A percentile compares a stretch with the other conserved stretches of the same genome.
phyloP scores from a whole-genome alignment of 2,888 invertebrate genomes.

The Nephrotoma guestfalica region DNA sequence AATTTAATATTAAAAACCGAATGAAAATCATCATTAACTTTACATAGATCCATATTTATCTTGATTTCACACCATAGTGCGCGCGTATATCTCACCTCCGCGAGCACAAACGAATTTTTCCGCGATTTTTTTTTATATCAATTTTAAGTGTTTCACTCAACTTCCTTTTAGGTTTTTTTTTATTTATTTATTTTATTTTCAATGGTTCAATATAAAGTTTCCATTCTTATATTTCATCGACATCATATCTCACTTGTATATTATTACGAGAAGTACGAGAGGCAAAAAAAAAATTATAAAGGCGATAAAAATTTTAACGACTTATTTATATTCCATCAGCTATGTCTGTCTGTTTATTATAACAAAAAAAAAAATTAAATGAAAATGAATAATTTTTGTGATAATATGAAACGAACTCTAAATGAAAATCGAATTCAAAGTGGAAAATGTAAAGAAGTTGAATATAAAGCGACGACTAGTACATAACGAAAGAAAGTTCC shows the following conservation, averaged over 20 bases:
- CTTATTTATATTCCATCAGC: slow-evolving; percentile 5
- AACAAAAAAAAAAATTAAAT: not conserved
- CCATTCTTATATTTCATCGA: not conserved
- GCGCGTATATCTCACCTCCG: not conserved
- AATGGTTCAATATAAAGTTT: not conserved
- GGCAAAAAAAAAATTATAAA: not conserved
- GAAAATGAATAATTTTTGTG: not conserved
- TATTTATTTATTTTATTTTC: not conserved
- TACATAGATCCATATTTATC: not conserved
- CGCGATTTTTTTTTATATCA: not conserved
- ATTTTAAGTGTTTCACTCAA: not conserved
- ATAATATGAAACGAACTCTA: not conserved
- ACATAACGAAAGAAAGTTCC: not conserved
- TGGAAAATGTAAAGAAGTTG: not conserved
- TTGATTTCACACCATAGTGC: not conserved
- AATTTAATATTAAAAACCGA: not conserved
- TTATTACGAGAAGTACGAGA: not conserved
- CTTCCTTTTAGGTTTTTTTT: not conserved
- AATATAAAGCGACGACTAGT: not conserved
- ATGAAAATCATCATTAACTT: not conserved
- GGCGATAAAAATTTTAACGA: slow-evolving; percentile 5
- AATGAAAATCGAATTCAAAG: not conserved
- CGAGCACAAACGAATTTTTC: not conserved
- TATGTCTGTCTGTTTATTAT: slow-evolving; percentile 3
- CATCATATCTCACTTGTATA: not conserved